Evolutionary conservation across 2,113 vertebrate genomes (phyloP), one percentile per base, ranked within the genome.

Genomic region (Bostrychus sinensis): DNA sequence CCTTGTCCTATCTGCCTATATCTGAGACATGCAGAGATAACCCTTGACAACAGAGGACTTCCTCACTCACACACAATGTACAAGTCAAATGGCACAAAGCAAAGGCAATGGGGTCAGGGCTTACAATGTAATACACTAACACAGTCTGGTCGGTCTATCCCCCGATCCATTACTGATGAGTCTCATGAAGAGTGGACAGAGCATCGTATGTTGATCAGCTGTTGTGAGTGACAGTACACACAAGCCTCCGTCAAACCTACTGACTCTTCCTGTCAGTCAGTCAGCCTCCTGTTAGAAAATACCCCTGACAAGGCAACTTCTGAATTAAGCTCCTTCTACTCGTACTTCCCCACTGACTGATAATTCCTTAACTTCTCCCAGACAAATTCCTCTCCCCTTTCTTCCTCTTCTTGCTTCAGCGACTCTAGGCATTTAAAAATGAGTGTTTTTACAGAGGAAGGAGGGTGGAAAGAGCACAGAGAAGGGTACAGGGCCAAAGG

Each of bases 181-280:
- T 62, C 46, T 82, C 77, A 86, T 62, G 51, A 41, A 75, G 34
- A 81, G 65, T 8, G 34, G 53, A 11, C 61, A 66, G 48, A 67
- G 61, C 73, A 80, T 59, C 64, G 82, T 75, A 80, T 81, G 64
- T 51, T 66, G 68, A 77, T 86, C 71, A 78, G 72, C 84, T 78
- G 78, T 48, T 76, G 32, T 57, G 63, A 78, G 42, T 62, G 75
- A 76, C 77, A 66, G 58, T 2, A 30, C 34, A 69, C 59, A 81
- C 4, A 7, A 36, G 41, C 45, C 20, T 55, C 57, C 12, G 58
- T 80, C 73, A 73, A 34, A 48, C 32, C 61, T 16, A 20, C 48
- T 73, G 32, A 66, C 34, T 63, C 46, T 70, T 66, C 25, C 60
- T 37, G 66, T 68, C 77, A 81, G 20, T 78, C 78, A 74, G 60